These are phyloP conservation scores for Chanos chanos DNA, from an alignment of 2,797 vertebrate genomes.

Conservation along the genomic window DNA sequence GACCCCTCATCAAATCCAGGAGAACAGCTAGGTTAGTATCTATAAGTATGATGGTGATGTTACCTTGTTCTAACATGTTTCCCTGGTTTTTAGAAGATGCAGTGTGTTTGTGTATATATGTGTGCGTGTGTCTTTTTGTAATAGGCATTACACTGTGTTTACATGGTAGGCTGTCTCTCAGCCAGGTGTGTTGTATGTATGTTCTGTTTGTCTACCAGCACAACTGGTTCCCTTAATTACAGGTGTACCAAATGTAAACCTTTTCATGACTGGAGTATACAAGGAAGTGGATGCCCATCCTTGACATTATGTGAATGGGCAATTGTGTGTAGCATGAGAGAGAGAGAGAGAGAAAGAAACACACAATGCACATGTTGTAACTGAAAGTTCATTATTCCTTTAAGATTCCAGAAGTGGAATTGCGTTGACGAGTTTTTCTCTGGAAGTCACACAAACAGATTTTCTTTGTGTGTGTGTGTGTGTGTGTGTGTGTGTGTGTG, in stretches of 20 bases:
- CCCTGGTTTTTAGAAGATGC: neutral
- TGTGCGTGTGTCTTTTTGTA: neutral
- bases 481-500: neutral
- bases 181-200: slow-evolving; percentile 32
- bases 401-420: no score
- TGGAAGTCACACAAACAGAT: no score
- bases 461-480: neutral
- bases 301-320: no score
- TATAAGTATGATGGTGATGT: neutral
- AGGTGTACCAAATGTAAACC: no score
- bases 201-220: neutral
- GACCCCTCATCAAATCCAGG: neutral
- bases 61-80: neutral
- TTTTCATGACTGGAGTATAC: no score
- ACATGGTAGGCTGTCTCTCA: slow-evolving; percentile 15
- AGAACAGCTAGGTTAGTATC: slow-evolving; percentile 1
- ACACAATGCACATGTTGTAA: neutral
- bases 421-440: no score
- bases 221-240: slow-evolving; percentile 42
- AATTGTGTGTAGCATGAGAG: no score
- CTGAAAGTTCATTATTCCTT: no score
- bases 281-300: no score
- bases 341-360: no score
- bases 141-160: slow-evolving; percentile 18
- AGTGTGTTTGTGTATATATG: slow-evolving; percentile 6